Evolutionary conservation across 1,140 invertebrate species (phyloP).

Genomic region (Eumaeus atala): DNA sequence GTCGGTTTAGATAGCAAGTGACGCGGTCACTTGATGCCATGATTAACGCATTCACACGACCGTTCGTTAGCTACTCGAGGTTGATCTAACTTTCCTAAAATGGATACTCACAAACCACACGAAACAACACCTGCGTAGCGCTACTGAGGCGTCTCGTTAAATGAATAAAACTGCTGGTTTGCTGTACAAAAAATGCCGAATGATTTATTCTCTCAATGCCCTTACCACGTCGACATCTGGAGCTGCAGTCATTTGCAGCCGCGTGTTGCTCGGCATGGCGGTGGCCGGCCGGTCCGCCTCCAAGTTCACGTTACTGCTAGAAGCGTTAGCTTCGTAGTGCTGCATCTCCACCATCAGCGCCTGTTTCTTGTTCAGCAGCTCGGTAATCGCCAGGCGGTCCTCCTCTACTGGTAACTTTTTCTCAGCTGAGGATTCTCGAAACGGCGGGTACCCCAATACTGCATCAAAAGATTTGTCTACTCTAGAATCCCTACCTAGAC

Average conservation of each 20-base stretch:
- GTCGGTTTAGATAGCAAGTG: too few relatives aligned
- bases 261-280: conserved; percentile 80
- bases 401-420: conserved; percentile 61
- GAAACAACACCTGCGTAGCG: too few relatives aligned
- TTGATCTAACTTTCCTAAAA: too few relatives aligned
- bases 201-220: too few relatives aligned
- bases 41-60: too few relatives aligned
- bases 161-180: too few relatives aligned
- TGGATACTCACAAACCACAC: too few relatives aligned
- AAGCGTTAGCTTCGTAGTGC: conserved; percentile 83
- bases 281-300: conserved; percentile 46
- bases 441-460: conserved; percentile 86
- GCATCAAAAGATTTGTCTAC: conserved; percentile 11
- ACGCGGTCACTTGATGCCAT: too few relatives aligned
- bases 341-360: conserved; percentile 86
- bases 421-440: conserved; percentile 55
- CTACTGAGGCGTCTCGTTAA: too few relatives aligned
- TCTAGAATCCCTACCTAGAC: too few relatives aligned
- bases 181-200: too few relatives aligned
- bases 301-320: conserved; percentile 27
- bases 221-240: conserved; percentile 58
- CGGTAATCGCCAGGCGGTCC: conserved; percentile 86
- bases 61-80: too few relatives aligned
- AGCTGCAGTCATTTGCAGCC: conserved; percentile 74
- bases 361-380: conserved; percentile 88